Conservation (phyloP, 2,888 invertebrate genomes). For the Lithophane socia region DNA sequence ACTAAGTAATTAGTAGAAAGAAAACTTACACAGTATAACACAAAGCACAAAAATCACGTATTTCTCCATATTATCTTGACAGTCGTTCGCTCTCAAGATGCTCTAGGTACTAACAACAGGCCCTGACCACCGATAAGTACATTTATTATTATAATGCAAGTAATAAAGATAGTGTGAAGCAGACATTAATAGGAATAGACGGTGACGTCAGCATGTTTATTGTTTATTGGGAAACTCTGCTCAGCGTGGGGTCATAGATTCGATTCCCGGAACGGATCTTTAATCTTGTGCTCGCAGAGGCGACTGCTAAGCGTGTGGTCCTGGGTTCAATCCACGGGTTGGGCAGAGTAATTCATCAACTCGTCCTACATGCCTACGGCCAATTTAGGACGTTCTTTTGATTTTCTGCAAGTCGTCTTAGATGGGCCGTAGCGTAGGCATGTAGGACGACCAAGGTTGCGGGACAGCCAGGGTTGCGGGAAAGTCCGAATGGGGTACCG, state of each 20-base stretch:
- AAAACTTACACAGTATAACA: constrained; percentile 67
- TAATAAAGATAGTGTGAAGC: constrained; percentile 37
- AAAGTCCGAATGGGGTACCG: too few species aligned
- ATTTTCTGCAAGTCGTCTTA: too few species aligned
- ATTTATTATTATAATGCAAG: constrained; percentile 32
- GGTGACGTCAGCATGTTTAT: background rate
- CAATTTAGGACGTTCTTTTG: too few species aligned
- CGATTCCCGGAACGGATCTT: background rate
- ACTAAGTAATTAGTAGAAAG: background rate
- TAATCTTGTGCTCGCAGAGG: background rate
- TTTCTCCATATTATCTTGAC: constrained; percentile 57
- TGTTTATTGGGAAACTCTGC: background rate
- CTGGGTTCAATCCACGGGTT: background rate
- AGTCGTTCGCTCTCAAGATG: constrained; percentile 34
- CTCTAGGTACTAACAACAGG: constrained; percentile 37
- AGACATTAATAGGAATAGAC: background rate
- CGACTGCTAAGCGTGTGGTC: background rate
- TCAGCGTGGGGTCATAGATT: background rate
- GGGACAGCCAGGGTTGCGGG: too few species aligned
- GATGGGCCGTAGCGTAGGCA: too few species aligned
- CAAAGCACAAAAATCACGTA: constrained; percentile 56
- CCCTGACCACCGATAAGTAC: constrained; percentile 58
- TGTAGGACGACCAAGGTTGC: too few species aligned
- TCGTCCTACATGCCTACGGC: too few species aligned
- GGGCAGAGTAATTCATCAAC: background rate